Conservation (phyloP, 92 coral and sea anemone species). For the Micromussa lordhowensis region DNA sequence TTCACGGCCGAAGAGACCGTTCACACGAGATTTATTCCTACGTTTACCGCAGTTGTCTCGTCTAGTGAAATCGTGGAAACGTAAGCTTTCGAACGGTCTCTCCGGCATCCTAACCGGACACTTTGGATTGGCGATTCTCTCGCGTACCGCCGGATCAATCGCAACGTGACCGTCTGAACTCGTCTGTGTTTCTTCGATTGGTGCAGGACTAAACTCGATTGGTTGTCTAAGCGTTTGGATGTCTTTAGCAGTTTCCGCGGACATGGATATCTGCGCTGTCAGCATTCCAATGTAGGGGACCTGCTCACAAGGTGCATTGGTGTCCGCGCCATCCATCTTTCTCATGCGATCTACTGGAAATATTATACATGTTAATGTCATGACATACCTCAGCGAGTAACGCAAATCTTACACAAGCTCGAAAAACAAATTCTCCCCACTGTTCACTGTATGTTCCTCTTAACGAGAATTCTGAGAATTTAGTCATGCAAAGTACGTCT, state of each 20-base stretch:
- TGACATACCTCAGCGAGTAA: not conserved
- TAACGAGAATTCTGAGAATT: no score
- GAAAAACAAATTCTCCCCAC: not conserved
- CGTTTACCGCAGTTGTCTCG: conserved; percentile 6
- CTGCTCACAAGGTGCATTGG: not conserved
- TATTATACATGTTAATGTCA: not conserved
- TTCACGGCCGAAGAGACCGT: conserved; percentile 25
- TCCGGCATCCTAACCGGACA: conserved; percentile 24
- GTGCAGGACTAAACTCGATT: not conserved
- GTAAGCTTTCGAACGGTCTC: conserved; percentile 10
- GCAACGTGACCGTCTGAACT: not conserved
- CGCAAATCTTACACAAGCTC: not conserved
- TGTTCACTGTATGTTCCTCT: no score
- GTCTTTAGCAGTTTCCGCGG: not conserved
- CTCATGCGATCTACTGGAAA: not conserved
- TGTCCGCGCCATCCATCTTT: not conserved
- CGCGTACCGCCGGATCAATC: conserved; percentile 38
- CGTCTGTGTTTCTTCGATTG: not conserved
- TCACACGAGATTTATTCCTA: conserved; percentile 6
- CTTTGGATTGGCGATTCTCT: conserved; percentile 35
- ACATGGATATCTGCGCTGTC: not conserved
- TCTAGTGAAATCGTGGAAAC: not conserved
- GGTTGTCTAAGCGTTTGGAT: not conserved
- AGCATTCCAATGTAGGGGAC: not conserved
- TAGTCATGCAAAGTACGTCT: no score